Percentiles rank a stretch among this genome's conserved stretches.
Evolutionary conservation across 1,140 invertebrate genomes (phyloP).

Genomic region (Drosophila mayri): DNA sequence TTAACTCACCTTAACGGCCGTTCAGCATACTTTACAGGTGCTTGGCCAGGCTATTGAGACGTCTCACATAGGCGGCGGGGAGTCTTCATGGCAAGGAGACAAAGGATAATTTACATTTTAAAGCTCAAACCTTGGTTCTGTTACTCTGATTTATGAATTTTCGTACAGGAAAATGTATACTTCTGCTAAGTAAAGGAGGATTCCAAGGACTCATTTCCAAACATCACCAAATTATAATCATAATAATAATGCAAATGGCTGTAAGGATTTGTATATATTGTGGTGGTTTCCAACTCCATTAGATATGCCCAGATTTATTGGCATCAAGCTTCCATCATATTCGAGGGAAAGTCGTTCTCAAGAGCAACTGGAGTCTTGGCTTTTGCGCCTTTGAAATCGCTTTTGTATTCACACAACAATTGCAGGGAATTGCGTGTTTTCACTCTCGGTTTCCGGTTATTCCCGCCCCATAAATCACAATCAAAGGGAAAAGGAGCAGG

Average conservation of each 20-base stretch:
- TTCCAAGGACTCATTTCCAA: background rate
- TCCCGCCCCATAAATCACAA: constrained; percentile 72
- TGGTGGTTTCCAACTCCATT: constrained; percentile 11
- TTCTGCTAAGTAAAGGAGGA: too few relatives aligned
- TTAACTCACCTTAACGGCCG: constrained; percentile 43
- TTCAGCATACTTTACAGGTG: constrained; percentile 47
- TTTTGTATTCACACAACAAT: constrained; percentile 19
- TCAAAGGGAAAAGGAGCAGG: constrained; percentile 44
- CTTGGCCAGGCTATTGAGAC: constrained; percentile 38
- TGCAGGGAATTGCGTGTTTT: constrained; percentile 26
- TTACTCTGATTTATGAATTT: background rate
- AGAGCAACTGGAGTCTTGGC: background rate
- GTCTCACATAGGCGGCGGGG: constrained; percentile 36
- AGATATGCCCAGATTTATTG: constrained; percentile 14
- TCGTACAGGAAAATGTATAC: background rate
- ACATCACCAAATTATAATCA: background rate
- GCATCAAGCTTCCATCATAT: background rate
- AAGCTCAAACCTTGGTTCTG: background rate
- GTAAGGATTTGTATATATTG: background rate
- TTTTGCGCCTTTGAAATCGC: constrained; percentile 6
- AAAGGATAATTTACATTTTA: background rate
- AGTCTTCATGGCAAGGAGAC: constrained; percentile 6
- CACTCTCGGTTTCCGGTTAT: constrained; percentile 65
- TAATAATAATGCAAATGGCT: constrained; percentile 15
- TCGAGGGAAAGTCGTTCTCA: background rate